Conservation (phyloP, 2,113 vertebrate genomes). For the Bolborhynchus lineola region DNA sequence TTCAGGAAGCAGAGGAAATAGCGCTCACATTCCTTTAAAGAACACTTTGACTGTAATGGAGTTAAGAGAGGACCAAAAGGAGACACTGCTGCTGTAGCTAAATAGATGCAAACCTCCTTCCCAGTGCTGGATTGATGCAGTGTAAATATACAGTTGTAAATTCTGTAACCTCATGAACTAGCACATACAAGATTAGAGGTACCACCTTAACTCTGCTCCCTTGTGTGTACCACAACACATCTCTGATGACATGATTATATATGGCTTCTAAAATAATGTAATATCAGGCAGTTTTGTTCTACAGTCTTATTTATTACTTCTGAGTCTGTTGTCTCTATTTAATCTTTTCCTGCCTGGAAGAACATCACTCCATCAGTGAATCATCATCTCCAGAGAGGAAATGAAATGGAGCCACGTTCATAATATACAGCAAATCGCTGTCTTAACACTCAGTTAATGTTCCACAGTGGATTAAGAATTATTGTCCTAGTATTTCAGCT, state of each 20-base stretch:
- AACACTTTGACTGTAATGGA: background rate
- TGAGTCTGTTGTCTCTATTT: slow-evolving; percentile 70
- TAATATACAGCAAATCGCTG: slow-evolving; percentile 61
- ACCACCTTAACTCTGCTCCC: background rate
- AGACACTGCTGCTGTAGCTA: background rate
- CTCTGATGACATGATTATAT: slow-evolving; percentile 42
- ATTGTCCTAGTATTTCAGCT: slow-evolving; percentile 66
- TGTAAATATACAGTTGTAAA: background rate
- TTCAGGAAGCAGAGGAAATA: background rate
- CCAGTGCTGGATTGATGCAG: background rate
- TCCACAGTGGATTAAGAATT: slow-evolving; percentile 62
- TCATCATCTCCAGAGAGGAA: slow-evolving; percentile 63
- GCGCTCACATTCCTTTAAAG: background rate
- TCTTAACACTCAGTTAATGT: slow-evolving; percentile 63
- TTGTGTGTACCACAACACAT: background rate
- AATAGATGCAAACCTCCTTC: background rate
- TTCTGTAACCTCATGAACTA: background rate
- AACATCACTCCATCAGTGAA: slow-evolving; percentile 70
- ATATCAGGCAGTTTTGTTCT: slow-evolving; percentile 59
- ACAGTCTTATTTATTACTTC: slow-evolving; percentile 66
- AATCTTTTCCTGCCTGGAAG: slow-evolving; percentile 63
- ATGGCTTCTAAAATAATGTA: slow-evolving; percentile 38
- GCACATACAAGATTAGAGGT: background rate
- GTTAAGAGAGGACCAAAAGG: background rate
- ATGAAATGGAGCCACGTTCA: slow-evolving; percentile 39